Evolutionary conservation across 2,113 vertebrate genomes (phyloP), one percentile per base, ranked within the genome.

Genomic region (Pelmatolapia mariae): DNA sequence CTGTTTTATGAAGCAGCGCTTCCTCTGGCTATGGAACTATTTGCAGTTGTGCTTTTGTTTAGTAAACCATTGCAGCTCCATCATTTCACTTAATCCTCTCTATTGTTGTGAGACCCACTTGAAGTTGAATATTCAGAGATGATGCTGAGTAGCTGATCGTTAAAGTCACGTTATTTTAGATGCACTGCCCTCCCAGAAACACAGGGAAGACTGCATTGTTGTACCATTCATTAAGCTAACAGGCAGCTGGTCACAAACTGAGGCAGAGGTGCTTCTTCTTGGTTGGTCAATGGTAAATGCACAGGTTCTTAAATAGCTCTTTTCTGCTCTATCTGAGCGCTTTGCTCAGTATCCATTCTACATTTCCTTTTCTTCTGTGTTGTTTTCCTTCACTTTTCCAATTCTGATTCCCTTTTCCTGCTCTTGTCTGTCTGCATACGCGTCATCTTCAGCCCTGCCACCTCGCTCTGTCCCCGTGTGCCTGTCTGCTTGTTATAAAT

Each of bases 401-500:
- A 47, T 18, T 29, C 7, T 80, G 7, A 15, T 45, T 83, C 53
- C 59, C 45, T 50, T 71, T 68, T 43, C 85, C 43, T 81, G 56
- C 13, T 79, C 83, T 18, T 66, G 56, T 87, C 54, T 36, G 53
- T 78, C 73, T 68, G 45, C 15, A 4, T 87, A 18, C 68, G 13
- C 66, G 19, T 89, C 82, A 59, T 59, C 68, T 78, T 1, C 36
- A 18, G 11, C 33, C 80, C 47, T 4, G 12, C 36, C 80, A 16
- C 82, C 59, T 78, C 24, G 1, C 79, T 29, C 52, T 87, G 82
- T 86, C 86, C 86, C 80, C 3, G 15, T 89, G 53, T 87, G 80
- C 81, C 86, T 45, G 86, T 88, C 89, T 93, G 87, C 68, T 57
- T 88, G 57, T 86, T 86, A 52, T 18, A 87, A 83, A 84, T 82